phyloP scores from a whole-genome alignment of 2,113 vertebrate species.

The Aplodontia rufa region DNA sequence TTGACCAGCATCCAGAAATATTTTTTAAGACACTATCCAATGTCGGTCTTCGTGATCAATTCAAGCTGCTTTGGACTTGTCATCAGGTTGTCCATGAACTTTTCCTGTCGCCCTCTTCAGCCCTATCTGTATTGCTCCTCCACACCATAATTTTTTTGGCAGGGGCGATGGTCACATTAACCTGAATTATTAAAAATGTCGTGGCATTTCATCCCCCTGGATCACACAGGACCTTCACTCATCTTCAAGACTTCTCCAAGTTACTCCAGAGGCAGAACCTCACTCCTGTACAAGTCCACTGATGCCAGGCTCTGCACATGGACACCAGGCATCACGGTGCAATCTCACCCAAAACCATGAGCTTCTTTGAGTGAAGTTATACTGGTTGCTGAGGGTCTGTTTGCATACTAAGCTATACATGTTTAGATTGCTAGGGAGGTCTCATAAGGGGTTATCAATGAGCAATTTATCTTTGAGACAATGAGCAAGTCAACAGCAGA shows the following conservation, averaged over 20 bases:
- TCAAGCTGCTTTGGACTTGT: background rate
- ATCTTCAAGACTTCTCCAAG: background rate
- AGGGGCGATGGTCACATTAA: background rate
- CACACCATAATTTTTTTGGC: background rate
- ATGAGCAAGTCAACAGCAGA: background rate
- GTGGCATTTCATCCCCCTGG: background rate
- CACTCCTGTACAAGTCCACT: background rate
- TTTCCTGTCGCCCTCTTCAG: background rate
- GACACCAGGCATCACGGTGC: accelerated
- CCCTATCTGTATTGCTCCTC: background rate
- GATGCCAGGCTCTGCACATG: background rate
- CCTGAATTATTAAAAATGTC: background rate
- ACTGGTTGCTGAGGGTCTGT: background rate
- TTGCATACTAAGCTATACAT: background rate
- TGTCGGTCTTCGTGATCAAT: background rate
- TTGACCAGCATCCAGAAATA: background rate
- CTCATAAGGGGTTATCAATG: background rate
- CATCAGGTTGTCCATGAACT: background rate
- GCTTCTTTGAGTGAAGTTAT: background rate
- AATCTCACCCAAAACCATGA: background rate
- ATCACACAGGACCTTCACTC: background rate
- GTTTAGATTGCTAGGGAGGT: background rate
- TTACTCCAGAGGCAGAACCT: background rate
- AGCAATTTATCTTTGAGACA: background rate
- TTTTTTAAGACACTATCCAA: background rate